These are phyloP conservation scores for Cirrhinus molitorella DNA, from an alignment of 2,797 vertebrate genomes.

Conservation along the genomic window DNA sequence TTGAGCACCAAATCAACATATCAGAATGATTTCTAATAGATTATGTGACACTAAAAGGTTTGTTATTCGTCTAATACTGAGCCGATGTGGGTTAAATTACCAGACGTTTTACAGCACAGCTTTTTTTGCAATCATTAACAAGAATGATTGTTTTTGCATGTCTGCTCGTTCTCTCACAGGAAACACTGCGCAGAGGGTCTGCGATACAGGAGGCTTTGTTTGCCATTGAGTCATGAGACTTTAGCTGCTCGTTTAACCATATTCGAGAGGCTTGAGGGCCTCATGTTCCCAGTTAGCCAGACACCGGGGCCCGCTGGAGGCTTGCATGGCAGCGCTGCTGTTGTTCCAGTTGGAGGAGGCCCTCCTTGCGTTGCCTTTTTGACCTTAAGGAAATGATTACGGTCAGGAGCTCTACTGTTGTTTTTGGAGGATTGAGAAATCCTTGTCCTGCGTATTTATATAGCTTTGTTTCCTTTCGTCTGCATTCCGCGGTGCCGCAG, in stretches of 20 bases:
- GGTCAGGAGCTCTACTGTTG: slow-evolving; percentile 58
- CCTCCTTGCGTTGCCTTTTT: slow-evolving; percentile 58
- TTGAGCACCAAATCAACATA: no score
- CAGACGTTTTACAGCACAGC: neutral
- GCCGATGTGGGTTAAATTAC: neutral
- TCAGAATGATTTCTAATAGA: neutral
- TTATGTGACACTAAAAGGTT: neutral
- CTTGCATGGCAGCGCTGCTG: slow-evolving; percentile 47
- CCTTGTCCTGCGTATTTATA: slow-evolving; percentile 60
- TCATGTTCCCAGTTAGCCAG: slow-evolving; percentile 55
- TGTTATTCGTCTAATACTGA: neutral
- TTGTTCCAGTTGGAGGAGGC: slow-evolving; percentile 62
- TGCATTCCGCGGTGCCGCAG: slow-evolving; percentile 57
- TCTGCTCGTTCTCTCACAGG: slow-evolving; percentile 24
- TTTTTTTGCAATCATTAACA: neutral
- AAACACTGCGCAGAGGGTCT: slow-evolving; percentile 19
- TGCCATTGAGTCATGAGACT: slow-evolving; percentile 34
- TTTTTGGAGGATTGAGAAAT: slow-evolving; percentile 51
- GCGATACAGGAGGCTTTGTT: slow-evolving; percentile 51
- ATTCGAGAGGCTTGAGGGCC: slow-evolving; percentile 46
- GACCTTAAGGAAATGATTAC: slow-evolving; percentile 64
- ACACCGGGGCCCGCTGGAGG: slow-evolving; percentile 44
- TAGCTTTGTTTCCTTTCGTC: slow-evolving; percentile 64
- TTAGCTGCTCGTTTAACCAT: slow-evolving; percentile 48
- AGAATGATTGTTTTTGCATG: slow-evolving; percentile 6